Percentiles rank a stretch among this genome's conserved stretches.
Evolutionary conservation across 2,797 vertebrate genomes (phyloP).

Genomic region (Triplophysa bombifrons): DNA sequence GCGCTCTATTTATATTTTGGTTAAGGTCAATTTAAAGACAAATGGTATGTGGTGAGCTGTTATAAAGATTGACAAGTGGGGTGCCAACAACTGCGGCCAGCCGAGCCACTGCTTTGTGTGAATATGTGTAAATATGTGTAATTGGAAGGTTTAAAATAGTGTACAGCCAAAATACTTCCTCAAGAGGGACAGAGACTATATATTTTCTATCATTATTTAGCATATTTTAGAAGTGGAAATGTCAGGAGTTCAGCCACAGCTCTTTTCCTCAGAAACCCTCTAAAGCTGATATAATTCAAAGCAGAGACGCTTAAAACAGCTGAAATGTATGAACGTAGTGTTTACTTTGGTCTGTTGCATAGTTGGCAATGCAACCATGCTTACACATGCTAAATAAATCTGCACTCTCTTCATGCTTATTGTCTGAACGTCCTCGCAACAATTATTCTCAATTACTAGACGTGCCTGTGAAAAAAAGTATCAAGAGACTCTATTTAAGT

Average conservation of each 20-base stretch:
- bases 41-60: constrained; percentile 41
- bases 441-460: constrained; percentile 55
- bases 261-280: constrained; percentile 40
- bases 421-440: constrained; percentile 19
- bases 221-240: constrained; percentile 45
- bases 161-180: constrained; percentile 45
- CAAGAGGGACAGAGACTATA: constrained; percentile 3
- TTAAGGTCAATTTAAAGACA: constrained; percentile 37
- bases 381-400: constrained; percentile 46
- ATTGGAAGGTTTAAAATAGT: constrained; percentile 41
- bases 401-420: constrained; percentile 33
- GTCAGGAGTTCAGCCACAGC: constrained; percentile 42
- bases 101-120: constrained; percentile 36
- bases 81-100: constrained; percentile 35
- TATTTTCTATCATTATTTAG: constrained; percentile 50
- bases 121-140: constrained; percentile 40
- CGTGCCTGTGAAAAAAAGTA: constrained; percentile 38
- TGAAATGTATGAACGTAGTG: constrained; percentile 42
- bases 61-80: constrained; percentile 31
- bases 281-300: constrained; percentile 47
- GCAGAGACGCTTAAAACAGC: constrained; percentile 28
- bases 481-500: constrained; percentile 52
- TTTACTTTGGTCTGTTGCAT: constrained; percentile 46
- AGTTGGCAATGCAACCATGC: constrained; percentile 31
- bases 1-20: constrained; percentile 45